Evolutionary conservation across 2,113 vertebrate genomes (phyloP).

Genomic region (Nothoprocta perdicaria): DNA sequence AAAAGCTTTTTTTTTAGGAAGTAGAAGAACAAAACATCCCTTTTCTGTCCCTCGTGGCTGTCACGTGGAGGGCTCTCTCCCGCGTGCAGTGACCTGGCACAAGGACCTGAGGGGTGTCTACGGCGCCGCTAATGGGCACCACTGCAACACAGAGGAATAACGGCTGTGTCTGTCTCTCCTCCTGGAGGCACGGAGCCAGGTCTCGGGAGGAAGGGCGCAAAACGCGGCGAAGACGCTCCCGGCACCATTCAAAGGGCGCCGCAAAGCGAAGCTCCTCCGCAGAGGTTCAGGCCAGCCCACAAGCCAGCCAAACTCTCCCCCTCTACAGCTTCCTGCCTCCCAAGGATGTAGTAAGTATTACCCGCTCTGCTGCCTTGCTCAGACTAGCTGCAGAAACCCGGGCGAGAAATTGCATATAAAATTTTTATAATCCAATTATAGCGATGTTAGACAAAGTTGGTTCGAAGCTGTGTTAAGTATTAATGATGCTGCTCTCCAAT

Average conservation of each 20-base stretch:
- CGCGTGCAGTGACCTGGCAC: accelerated
- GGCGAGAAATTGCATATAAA: slow-evolving; percentile 28
- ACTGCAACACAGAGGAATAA: neutral
- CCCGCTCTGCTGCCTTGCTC: slow-evolving; percentile 12
- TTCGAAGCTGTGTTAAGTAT: slow-evolving; percentile 55
- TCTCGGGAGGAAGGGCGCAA: slow-evolving; percentile 79
- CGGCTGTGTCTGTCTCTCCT: slow-evolving; percentile 12
- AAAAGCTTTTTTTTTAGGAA: neutral
- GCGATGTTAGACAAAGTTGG: slow-evolving; percentile 59
- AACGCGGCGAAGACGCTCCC: slow-evolving; percentile 68
- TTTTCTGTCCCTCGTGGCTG: neutral
- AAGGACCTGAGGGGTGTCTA: neutral
- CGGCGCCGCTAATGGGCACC: neutral
- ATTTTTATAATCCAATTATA: slow-evolving; percentile 65
- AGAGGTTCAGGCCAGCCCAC: slow-evolving; percentile 66
- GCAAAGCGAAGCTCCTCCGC: slow-evolving; percentile 71
- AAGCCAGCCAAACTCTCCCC: slow-evolving; percentile 68
- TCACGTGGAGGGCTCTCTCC: neutral
- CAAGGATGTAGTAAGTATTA: slow-evolving; percentile 90
- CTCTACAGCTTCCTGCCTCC: slow-evolving; percentile 84
- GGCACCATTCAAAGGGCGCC: slow-evolving; percentile 55
- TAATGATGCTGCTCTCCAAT: slow-evolving; percentile 59
- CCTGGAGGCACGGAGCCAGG: slow-evolving; percentile 78
- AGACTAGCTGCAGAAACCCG: slow-evolving; percentile 36
- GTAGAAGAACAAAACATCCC: neutral